Evolutionary conservation across 2,888 invertebrate species (phyloP).

Genomic region (Athalia rosae): DNA sequence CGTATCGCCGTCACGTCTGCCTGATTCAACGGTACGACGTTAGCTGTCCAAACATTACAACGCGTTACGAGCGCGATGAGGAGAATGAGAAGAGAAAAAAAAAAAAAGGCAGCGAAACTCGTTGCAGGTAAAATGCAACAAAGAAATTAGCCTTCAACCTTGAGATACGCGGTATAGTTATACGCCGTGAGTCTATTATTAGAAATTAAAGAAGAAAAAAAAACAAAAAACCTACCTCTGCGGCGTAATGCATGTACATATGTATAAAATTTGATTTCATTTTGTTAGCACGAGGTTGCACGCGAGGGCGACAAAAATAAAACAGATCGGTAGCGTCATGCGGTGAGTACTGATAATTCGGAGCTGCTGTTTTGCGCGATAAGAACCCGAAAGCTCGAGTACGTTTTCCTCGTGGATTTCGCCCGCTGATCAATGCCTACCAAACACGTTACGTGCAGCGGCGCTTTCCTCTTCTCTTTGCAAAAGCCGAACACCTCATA

Average conservation of each 20-base stretch:
- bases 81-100: slow-evolving; percentile 1
- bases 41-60: slow-evolving; percentile 61
- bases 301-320: slow-evolving; percentile 14
- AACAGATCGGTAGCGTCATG: neutral
- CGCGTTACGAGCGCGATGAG: neutral
- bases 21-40: slow-evolving; percentile 57
- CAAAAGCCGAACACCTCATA: too few species aligned
- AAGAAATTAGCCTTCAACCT: slow-evolving; percentile 13
- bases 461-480: too few species aligned
- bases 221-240: neutral
- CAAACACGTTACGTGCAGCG: slow-evolving; percentile 5
- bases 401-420: too few species aligned
- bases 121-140: neutral
- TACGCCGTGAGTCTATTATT: too few species aligned
- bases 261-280: slow-evolving; percentile 7
- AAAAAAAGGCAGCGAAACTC: neutral
- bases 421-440: slow-evolving; percentile 29
- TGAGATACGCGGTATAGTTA: neutral
- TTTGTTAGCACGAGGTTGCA: neutral
- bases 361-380: too few species aligned
- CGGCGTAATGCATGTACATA: neutral
- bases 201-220: neutral
- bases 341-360: too few species aligned
- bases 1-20: slow-evolving; percentile 61
- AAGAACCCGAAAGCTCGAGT: neutral